These are phyloP conservation scores for Peromyscus attwateri DNA, from an alignment of 2,797 vertebrate species.

Conservation along the genomic window DNA sequence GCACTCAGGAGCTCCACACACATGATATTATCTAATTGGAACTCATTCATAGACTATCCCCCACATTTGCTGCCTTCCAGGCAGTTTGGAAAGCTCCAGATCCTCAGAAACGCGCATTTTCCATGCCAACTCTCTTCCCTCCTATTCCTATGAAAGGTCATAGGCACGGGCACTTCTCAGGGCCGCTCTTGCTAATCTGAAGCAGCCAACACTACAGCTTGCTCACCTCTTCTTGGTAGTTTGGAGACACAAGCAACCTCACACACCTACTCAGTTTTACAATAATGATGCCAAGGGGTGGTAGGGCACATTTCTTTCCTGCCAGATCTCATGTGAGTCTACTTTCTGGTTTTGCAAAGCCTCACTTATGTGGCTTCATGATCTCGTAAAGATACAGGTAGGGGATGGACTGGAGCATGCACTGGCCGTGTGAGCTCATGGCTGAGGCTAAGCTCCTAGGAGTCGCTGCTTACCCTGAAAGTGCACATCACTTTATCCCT, in stretches of 20 bases:
- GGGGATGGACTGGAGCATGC: background rate
- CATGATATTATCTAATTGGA: constrained; percentile 76
- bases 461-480: background rate
- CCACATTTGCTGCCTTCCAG: constrained; percentile 63
- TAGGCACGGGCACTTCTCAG: background rate
- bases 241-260: background rate
- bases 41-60: constrained; percentile 77
- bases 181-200: background rate
- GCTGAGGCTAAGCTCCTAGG: background rate
- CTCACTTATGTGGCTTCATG: background rate
- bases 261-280: background rate
- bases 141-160: background rate
- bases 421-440: background rate
- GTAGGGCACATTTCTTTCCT: background rate
- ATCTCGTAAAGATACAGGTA: background rate
- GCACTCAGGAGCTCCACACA: constrained; percentile 73
- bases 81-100: constrained; percentile 56
- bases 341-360: background rate
- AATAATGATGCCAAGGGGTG: background rate
- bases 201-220: background rate
- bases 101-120: constrained; percentile 37
- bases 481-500: background rate
- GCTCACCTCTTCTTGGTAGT: background rate
- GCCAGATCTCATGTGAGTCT: background rate
- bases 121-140: background rate